These are phyloP conservation scores for Wiebesia pumilae DNA, from an alignment of 1,140 invertebrate genomes.

Conservation along the genomic window DNA sequence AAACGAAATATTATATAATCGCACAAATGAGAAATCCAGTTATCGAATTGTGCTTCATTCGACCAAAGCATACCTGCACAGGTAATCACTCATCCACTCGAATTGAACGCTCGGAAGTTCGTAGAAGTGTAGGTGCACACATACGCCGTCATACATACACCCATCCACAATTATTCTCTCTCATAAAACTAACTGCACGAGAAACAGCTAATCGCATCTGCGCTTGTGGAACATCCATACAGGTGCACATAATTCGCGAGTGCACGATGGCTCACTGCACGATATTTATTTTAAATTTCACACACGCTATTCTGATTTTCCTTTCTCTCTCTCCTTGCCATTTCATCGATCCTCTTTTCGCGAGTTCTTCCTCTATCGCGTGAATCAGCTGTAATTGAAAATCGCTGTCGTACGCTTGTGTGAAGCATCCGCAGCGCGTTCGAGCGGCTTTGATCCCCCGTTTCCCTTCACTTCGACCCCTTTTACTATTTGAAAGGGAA, in stretches of 20 bases:
- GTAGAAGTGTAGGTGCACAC: background rate
- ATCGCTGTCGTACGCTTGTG: conserved; percentile 28
- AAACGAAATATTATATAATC: background rate
- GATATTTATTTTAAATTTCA: conserved; percentile 37
- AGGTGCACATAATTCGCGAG: conserved; percentile 13
- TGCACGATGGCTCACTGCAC: background rate
- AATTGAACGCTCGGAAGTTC: background rate
- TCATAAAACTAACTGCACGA: conserved; percentile 21
- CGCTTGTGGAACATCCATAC: background rate
- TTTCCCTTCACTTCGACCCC: background rate
- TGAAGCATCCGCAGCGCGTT: background rate
- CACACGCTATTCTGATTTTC: background rate
- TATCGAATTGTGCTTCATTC: background rate
- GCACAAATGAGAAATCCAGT: background rate
- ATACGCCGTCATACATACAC: background rate
- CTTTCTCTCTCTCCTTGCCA: background rate
- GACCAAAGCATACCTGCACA: background rate
- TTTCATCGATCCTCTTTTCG: background rate
- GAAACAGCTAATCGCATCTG: conserved; percentile 16
- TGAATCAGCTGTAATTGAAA: conserved; percentile 48
- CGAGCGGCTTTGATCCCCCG: conserved; percentile 1
- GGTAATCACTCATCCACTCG: background rate
- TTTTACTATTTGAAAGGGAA: conserved; percentile 25
- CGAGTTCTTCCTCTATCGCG: background rate
- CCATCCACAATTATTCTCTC: background rate